Evolutionary conservation across 92 coral and sea anemone genomes (phyloP).

Genomic region (Actinostola sp.): DNA sequence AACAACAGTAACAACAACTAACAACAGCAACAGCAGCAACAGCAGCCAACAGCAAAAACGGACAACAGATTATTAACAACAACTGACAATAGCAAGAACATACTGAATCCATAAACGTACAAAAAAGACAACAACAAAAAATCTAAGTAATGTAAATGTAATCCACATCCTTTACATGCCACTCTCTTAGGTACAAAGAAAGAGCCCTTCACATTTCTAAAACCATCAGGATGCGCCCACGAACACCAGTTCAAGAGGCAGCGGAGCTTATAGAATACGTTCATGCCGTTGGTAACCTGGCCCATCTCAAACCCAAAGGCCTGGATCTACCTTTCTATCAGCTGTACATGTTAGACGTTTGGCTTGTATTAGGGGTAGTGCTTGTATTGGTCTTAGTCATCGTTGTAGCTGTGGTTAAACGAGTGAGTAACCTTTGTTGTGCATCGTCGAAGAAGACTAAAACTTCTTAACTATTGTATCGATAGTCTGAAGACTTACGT

Average conservation of each 20-base stretch:
- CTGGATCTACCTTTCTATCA: slow-evolving; percentile 49
- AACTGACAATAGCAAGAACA: too few species aligned
- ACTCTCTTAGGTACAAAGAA: slow-evolving; percentile 35
- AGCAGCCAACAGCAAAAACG: too few species aligned
- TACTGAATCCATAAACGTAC: too few species aligned
- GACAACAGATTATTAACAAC: too few species aligned
- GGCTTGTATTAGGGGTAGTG: slow-evolving; percentile 18
- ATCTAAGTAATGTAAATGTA: too few species aligned
- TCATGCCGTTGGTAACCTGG: slow-evolving; percentile 43
- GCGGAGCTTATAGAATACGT: slow-evolving; percentile 54
- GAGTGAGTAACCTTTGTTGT: neutral
- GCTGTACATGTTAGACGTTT: slow-evolving; percentile 35
- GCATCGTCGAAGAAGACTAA: slow-evolving; percentile 9
- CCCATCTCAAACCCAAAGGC: slow-evolving; percentile 38
- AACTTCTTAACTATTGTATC: too few species aligned
- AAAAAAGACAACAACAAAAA: too few species aligned
- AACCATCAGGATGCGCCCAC: slow-evolving; percentile 30
- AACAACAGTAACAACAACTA: too few species aligned
- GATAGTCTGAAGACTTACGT: too few species aligned
- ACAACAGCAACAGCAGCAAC: too few species aligned
- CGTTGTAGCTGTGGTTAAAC: neutral
- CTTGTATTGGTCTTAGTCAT: neutral
- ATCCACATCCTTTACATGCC: too few species aligned
- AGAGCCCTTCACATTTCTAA: slow-evolving; percentile 25
- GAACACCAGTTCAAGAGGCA: slow-evolving; percentile 48